These are phyloP conservation scores for Helicolenus hilgendorfi DNA, from an alignment of 2,797 vertebrate genomes.

Conservation along the genomic window DNA sequence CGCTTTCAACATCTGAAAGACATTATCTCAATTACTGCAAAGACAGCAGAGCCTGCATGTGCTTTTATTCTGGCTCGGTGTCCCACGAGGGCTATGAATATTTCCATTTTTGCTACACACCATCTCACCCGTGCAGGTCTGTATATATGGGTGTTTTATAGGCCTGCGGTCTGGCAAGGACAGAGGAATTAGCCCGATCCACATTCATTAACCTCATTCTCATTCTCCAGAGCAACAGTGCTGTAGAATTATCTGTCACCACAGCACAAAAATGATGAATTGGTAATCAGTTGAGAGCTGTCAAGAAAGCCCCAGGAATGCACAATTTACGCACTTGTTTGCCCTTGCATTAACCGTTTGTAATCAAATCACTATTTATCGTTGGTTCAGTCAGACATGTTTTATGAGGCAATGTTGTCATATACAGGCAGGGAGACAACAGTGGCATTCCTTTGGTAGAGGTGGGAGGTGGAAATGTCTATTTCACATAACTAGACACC, in stretches of 20 bases:
- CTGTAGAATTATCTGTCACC: conserved; percentile 85
- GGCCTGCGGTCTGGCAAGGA: conserved; percentile 86
- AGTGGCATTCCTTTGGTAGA: conserved; percentile 54
- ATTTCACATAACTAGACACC: conserved; percentile 47
- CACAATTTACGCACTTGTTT: conserved; percentile 88
- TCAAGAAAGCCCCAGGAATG: conserved; percentile 88
- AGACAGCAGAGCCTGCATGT: conserved; percentile 50
- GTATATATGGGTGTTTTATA: conserved; percentile 80
- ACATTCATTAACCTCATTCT: conserved; percentile 91
- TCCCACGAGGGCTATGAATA: conserved; percentile 66
- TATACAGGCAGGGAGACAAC: conserved; percentile 67
- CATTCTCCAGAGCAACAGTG: conserved; percentile 86
- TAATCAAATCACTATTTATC: conserved; percentile 90
- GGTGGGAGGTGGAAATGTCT: conserved; percentile 49
- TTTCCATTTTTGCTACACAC: conserved; percentile 76
- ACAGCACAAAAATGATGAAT: conserved; percentile 89
- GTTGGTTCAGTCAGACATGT: conserved; percentile 76
- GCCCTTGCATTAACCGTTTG: conserved; percentile 89
- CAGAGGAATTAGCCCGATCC: conserved; percentile 89
- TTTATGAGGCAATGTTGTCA: conserved; percentile 79
- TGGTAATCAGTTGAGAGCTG: conserved; percentile 91
- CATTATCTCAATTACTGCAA: conserved; percentile 56
- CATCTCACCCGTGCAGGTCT: conserved; percentile 68
- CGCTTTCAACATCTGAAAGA: conserved; percentile 50
- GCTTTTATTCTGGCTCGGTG: conserved; percentile 51